Conservation (phyloP, 2,113 vertebrate genomes). For the Oreamnos americanus region DNA sequence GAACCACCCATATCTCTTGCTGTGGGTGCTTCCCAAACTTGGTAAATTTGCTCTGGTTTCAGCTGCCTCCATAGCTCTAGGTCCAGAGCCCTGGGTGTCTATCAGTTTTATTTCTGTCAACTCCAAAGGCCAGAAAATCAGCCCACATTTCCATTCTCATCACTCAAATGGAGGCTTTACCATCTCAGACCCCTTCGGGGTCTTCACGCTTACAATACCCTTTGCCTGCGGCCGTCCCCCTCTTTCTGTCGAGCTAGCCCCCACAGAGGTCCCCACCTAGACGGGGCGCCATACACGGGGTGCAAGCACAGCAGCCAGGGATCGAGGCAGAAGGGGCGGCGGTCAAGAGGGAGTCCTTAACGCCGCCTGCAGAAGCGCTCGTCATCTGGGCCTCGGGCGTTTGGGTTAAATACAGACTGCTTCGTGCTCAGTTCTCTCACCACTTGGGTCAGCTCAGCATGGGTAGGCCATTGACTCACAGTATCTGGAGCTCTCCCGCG, state of each 20-base stretch:
- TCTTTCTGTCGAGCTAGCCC: not conserved
- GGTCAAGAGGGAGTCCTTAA: not conserved
- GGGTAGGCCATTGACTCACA: not conserved
- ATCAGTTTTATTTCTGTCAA: not conserved
- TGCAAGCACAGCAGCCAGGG: accelerated
- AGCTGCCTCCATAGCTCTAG: not conserved
- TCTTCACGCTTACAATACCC: not conserved
- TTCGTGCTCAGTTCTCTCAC: not conserved
- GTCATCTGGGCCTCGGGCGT: not conserved
- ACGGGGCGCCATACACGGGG: accelerated
- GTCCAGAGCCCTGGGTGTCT: not conserved
- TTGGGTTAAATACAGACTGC: not conserved
- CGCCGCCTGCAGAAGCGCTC: accelerated
- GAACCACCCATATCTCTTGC: not conserved
- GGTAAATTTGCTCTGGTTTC: not conserved
- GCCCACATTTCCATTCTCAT: not conserved
- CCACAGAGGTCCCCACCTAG: not conserved
- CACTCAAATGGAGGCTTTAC: accelerated
- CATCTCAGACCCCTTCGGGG: not conserved
- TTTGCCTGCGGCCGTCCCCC: not conserved
- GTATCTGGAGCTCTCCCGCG: not conserved
- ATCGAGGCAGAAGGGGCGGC: accelerated
- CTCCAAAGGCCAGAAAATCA: not conserved
- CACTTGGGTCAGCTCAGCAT: not conserved
- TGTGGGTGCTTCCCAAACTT: not conserved